Base-by-base conservation (phyloP, 2,888 invertebrate genomes). In the Aproaerema taeniolella region DNA sequence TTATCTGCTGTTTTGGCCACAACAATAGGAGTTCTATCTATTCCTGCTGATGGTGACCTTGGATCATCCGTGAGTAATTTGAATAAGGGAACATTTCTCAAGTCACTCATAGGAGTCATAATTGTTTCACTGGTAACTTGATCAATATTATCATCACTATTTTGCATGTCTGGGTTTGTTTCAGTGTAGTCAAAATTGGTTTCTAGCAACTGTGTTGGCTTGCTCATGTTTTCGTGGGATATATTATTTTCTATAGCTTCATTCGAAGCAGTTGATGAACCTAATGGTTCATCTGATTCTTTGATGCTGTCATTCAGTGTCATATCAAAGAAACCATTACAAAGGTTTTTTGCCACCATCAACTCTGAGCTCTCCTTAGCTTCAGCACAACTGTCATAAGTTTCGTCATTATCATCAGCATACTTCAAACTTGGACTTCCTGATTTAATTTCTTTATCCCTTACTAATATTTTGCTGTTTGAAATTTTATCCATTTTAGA, bases 141-240 rank as follows among this genome's bases (percentile, higher is more conserved):
- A 26, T 50, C 46, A 12, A 30, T 15, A n/a, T n/a, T n/a, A 20
- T 41, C 36, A 16, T 50, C 44, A 38, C 37, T 38, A 17, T 39
- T 47, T 11, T 54, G 33, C 11, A 46, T 37, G 43, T 45, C 53
- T 14, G 61, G 61, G 47, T 60, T 55, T 49, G 33, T 49, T 61
- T 89, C 89, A 20, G 88, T 62, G 71, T 77, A 90, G 53, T 90
- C 90, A 69, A 90, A 87, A 65, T 90, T 89, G 12, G 90, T 90
- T 73, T 90, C 90, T 45, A 90, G 64, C 25, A 90, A 63, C 29
- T 73, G 75, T 14, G 73, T 73, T 30, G 82, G 77, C 44, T 85
- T 85, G 30, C 69, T 67, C 41, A 61, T 52, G 45, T 61, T 58
- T 47, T 48, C 58, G 47, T 56, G 62, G 25, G 61, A 70, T 35